Conservation (phyloP, 2,888 invertebrate genomes). For the Apotomis betuletana region DNA sequence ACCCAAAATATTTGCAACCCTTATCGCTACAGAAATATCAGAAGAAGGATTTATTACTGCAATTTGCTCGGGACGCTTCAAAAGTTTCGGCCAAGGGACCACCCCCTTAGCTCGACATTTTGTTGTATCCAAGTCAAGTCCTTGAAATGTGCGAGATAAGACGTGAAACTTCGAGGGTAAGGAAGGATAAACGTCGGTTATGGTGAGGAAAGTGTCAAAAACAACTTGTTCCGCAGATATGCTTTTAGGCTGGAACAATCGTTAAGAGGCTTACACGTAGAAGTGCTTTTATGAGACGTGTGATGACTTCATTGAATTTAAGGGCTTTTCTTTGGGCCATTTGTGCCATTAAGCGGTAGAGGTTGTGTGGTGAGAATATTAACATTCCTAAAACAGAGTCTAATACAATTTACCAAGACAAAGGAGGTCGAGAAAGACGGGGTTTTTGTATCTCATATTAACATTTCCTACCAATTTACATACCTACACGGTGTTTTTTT, state of each 20-base stretch:
- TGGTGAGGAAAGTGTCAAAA: constrained; percentile 33
- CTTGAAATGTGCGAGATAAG: constrained; percentile 33
- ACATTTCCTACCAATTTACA: too few relatives aligned
- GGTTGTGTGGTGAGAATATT: not conserved
- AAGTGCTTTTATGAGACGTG: constrained; percentile 39
- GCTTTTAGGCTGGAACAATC: constrained; percentile 37
- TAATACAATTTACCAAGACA: not conserved
- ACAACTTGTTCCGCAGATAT: constrained; percentile 37
- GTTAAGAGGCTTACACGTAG: constrained; percentile 34
- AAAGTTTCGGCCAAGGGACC: constrained; percentile 12
- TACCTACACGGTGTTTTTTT: too few relatives aligned
- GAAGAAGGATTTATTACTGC: constrained; percentile 4
- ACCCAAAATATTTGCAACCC: not conserved
- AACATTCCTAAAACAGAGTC: not conserved
- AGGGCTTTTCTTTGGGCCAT: constrained; percentile 25
- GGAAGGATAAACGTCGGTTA: constrained; percentile 33
- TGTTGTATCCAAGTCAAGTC: constrained; percentile 16
- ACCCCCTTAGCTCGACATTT: constrained; percentile 27
- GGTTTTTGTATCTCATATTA: not conserved
- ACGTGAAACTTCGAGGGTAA: constrained; percentile 31
- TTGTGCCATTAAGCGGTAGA: constrained; percentile 5
- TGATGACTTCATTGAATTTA: constrained; percentile 37
- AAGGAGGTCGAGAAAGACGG: not conserved
- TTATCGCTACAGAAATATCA: constrained; percentile 13
- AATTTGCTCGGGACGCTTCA: constrained; percentile 11